Percentiles rank a stretch among this genome's conserved stretches.
Conservation (phyloP, 2,113 vertebrate genomes). For the Callospermophilus lateralis region DNA sequence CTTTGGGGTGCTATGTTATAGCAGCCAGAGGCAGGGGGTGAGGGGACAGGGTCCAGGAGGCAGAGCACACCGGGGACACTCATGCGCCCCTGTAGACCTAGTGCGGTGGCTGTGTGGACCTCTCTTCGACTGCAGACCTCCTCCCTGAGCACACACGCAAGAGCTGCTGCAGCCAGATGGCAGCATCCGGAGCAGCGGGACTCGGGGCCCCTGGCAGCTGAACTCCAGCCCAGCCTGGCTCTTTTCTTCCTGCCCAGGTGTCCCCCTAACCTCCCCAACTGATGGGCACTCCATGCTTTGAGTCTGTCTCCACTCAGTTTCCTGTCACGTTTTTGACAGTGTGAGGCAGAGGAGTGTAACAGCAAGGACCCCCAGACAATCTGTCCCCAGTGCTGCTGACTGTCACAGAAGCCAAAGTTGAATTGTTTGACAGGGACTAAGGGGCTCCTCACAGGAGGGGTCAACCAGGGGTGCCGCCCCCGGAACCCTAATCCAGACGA, state of each 20-base stretch:
- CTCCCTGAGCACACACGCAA: rapidly evolving
- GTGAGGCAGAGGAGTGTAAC: not conserved
- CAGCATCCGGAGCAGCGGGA: no score
- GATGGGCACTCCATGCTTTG: rapidly evolving
- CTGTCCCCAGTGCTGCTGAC: not conserved
- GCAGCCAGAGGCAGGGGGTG: not conserved
- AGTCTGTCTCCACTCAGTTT: not conserved
- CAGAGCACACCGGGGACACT: rapidly evolving
- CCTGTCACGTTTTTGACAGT: not conserved
- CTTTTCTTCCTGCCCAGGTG: not conserved
- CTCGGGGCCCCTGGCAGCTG: rapidly evolving
- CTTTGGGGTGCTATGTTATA: not conserved
- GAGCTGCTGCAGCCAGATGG: rapidly evolving
- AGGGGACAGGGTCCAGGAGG: not conserved
- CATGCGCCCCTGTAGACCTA: rapidly evolving
- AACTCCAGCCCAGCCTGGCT: no score
- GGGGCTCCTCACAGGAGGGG: not conserved
- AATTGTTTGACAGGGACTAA: not conserved
- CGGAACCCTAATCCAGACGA: rapidly evolving
- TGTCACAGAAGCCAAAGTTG: not conserved
- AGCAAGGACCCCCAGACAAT: not conserved
- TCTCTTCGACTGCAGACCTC: rapidly evolving
- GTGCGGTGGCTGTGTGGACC: rapidly evolving
- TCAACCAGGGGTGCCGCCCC: rapidly evolving
- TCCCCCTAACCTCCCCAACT: not conserved